Conservation (phyloP, 2,113 vertebrate genomes). For the Xenotilapia longispinis region DNA sequence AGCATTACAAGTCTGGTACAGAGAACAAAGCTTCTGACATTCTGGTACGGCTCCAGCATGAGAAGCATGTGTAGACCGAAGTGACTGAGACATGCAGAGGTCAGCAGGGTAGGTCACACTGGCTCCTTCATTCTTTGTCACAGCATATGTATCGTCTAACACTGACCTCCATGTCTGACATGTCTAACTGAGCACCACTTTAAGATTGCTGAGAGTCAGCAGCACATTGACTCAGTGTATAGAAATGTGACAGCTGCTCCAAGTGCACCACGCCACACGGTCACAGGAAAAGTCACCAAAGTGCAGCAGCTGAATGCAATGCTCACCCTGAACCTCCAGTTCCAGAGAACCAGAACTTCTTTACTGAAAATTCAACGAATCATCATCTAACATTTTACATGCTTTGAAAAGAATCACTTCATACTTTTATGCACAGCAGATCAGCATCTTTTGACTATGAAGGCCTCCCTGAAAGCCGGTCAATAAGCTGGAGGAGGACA, state of each 20-base stretch:
- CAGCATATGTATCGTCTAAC: neutral
- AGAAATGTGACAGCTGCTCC: neutral
- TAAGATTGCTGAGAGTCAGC: neutral
- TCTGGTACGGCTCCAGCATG: neutral
- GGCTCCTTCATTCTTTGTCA: neutral
- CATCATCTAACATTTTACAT: neutral
- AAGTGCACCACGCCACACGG: neutral
- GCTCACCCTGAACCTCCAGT: neutral
- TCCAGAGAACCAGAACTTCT: neutral
- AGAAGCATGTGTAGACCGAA: neutral
- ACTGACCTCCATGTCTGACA: rapidly evolving
- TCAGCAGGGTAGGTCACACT: neutral
- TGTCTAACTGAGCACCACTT: neutral
- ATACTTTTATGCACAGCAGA: neutral
- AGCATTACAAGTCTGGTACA: neutral
- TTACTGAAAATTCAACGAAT: neutral
- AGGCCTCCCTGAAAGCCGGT: neutral
- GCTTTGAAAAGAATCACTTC: neutral
- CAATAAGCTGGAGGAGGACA: neutral
- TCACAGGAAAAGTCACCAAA: neutral
- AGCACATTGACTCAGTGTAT: neutral
- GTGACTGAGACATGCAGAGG: neutral
- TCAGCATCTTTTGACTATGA: neutral
- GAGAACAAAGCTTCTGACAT: neutral
- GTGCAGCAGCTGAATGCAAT: neutral